Evolutionary conservation across 2,113 vertebrate genomes (phyloP), one percentile per base, ranked within the genome.

Genomic region (Tyrannus savana): DNA sequence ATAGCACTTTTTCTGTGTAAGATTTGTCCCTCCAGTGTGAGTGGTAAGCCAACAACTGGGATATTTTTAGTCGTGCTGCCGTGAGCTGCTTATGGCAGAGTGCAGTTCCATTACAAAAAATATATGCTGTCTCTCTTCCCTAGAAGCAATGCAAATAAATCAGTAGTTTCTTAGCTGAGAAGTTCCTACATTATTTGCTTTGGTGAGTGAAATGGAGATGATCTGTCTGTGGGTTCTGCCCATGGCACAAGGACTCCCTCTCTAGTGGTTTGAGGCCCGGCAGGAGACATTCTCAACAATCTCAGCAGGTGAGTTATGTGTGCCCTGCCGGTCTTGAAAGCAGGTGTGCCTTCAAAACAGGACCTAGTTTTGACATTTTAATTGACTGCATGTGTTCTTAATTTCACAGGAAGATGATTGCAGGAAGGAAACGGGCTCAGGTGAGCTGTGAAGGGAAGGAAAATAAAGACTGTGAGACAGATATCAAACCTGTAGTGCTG

Each of bases 361-460:
- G 30, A 80, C 16, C 33, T 33, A 22, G 19, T n/a, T 88, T 77
- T 88, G 71, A 84, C 58, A 89, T 67, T 63, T 7, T 55, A 37
- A 80, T 62, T 83, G 35, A 31, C 42, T 56, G 28, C 37, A 19
- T 42, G 47, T 33, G 18, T 49, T 76, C 63, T 50, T 77, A 84
- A 77, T 63, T 86, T 84, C 47, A 47, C 30, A 71, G 68, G 56
- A 67, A 73, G 63, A 80, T 52, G 74, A 58, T 8, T 95, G 53
- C 55, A 71, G 63, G 72, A 90, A 92, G 74, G 67, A 94, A 90
- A 76, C 6, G 10, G 10, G 12, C 46, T 90, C 37, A 35, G 72
- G 47, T 89, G 77, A 79, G 46, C 22, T 82, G 41, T 15, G 63
- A 78, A 71, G 22, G 31, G 44, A 81, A 76, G n/a, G 55, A 76